Evolutionary conservation across 2,888 invertebrate species (phyloP), one percentile per base, ranked within the genome.

Genomic region (Acrobasis repandana): DNA sequence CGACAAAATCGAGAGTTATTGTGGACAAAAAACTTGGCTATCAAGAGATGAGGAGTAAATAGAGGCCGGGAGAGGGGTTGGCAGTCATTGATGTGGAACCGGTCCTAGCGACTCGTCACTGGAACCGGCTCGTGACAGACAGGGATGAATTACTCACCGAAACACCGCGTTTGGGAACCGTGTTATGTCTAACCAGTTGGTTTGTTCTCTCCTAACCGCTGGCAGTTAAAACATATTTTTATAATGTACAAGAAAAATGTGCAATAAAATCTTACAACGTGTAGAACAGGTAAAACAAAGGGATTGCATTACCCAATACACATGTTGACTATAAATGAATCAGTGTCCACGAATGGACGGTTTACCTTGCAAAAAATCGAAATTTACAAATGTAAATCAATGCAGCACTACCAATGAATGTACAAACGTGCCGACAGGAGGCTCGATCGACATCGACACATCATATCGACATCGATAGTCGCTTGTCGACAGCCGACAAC

Each of bases 61-160:
- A 76, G 77, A 77, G 77, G 76, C 72, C 72, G 76, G 73, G 77
- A 74, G 82, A 75, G 80, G 86, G 86, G 88, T 81, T 85, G 79
- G 82, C 79, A 88, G 87, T 86, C 90, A 91, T 87, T 91, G 90
- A 90, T 84, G 86, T 84, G 80, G 81, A 91, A 91, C 91, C 91
- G 90, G 91, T 90, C 83, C 70, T 67, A 52, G 72, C 67, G 71
- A 69, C 75, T 73, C 80, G 81, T 81, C 80, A 80, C 72, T 71
- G 68, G 78, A 86, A 87, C 86, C 88, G 86, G 88, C 81, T 85
- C 72, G 74, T 80, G 85, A 84, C 82, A 78, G 85, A 85, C 84
- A 72, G 87, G 88, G 90, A 88, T 90, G 90, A 85, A 89, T 90
- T 87, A 86, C 81, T 76, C 71, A 74, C 80, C 79, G 74, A 80